Percentiles rank a stretch among this genome's conserved stretches.
These are phyloP conservation scores for Paracentrotus lividus DNA, from an alignment of 53 echinoderm and acorn worm genomes.

Conservation along the genomic window DNA sequence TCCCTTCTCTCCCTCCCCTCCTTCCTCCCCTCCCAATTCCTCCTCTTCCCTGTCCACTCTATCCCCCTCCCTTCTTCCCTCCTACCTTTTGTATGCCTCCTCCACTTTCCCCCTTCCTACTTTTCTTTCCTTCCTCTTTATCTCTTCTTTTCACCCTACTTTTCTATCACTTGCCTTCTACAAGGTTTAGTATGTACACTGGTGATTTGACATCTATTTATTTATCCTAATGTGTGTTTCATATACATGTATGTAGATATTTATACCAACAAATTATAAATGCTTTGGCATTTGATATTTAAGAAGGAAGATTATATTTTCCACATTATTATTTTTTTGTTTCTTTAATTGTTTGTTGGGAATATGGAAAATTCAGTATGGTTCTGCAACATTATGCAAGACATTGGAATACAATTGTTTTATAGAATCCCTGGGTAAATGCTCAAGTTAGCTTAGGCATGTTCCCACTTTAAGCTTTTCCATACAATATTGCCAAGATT, in stretches of 20 bases:
- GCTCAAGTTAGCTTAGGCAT: background rate
- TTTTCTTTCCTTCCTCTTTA: background rate
- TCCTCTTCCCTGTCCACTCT: too few relatives aligned
- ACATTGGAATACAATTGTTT: background rate
- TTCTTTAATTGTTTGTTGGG: background rate
- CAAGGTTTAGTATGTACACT: background rate
- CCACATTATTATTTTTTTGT: background rate
- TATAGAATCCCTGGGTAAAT: background rate
- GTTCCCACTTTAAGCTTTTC: background rate
- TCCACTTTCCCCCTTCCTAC: background rate
- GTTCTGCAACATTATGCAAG: background rate
- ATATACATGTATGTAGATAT: constrained; percentile 39
- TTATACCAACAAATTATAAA: constrained; percentile 23
- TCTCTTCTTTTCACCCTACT: background rate
- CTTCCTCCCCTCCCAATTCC: background rate
- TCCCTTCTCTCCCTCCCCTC: background rate
- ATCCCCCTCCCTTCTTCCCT: background rate
- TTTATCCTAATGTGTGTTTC: constrained; percentile 51
- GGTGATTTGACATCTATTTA: constrained; percentile 17
- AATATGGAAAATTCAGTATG: background rate
- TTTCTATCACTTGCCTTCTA: background rate
- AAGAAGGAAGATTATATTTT: background rate
- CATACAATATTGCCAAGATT: background rate
- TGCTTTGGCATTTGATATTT: background rate
- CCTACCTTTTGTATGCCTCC: background rate